A percentile compares a stretch with the other conserved stretches of the same genome.
Conservation (phyloP, 2,888 invertebrate species). For the Heliconius ethilla region DNA sequence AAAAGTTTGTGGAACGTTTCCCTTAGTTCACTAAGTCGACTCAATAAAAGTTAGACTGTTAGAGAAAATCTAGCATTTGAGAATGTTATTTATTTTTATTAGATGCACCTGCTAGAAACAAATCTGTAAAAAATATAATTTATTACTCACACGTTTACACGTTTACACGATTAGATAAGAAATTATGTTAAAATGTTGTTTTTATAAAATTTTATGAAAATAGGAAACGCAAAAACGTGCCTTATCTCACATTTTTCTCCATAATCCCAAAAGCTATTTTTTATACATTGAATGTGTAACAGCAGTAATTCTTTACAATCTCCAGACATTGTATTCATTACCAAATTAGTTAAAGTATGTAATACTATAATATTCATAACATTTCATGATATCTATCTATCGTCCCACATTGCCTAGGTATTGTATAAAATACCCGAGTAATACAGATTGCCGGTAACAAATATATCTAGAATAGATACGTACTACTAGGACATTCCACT, state of each 20-base stretch:
- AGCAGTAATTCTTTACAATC: too few species aligned
- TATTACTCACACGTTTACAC: background rate
- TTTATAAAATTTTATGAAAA: too few species aligned
- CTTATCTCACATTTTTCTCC: background rate
- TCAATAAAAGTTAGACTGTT: slow-evolving; percentile 39
- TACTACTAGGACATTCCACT: too few species aligned
- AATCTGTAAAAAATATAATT: background rate
- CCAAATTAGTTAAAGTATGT: too few species aligned
- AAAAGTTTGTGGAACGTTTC: slow-evolving; percentile 37
- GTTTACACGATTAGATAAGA: background rate
- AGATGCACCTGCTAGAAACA: background rate
- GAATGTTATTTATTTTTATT: slow-evolving; percentile 29
- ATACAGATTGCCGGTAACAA: too few species aligned
- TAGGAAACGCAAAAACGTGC: background rate
- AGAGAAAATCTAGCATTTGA: slow-evolving; percentile 33
- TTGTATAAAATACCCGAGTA: too few species aligned
- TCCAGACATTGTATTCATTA: too few species aligned
- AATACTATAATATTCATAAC: too few species aligned
- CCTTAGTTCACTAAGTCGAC: slow-evolving; percentile 37
- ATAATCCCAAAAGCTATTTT: background rate
- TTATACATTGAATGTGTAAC: too few species aligned
- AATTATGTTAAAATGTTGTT: background rate
- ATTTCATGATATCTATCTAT: too few species aligned
- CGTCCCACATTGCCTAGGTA: too few species aligned
- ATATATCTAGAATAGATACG: too few species aligned